Conservation (phyloP, 2,797 vertebrate species). For the Sebastes paucispinis region DNA sequence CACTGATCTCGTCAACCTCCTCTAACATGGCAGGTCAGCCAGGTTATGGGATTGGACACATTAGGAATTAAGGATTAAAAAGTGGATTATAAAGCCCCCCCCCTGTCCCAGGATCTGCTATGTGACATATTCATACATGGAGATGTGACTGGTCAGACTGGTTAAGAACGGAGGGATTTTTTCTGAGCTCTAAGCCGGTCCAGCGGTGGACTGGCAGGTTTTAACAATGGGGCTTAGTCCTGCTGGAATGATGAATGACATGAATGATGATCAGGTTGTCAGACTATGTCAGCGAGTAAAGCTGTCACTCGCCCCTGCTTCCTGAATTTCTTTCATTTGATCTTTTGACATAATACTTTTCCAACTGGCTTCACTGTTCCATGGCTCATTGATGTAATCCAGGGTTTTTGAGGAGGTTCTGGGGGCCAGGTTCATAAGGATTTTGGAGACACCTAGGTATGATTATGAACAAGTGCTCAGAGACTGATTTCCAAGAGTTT, state of each 20-base stretch:
- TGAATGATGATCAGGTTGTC: conserved; percentile 61
- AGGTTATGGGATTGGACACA: conserved; percentile 72
- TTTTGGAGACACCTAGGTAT: not conserved
- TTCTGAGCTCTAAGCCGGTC: conserved; percentile 55
- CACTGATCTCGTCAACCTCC: conserved; percentile 60
- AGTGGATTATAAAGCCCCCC: conserved; percentile 62
- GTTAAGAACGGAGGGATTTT: conserved; percentile 61
- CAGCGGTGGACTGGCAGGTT: conserved; percentile 43
- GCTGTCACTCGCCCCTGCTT: conserved; percentile 25
- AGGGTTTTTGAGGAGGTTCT: not conserved
- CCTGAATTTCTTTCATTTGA: conserved; percentile 6
- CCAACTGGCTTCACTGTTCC: conserved; percentile 5
- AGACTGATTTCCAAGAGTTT: not conserved
- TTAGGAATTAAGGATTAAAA: conserved; percentile 74
- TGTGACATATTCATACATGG: conserved; percentile 68
- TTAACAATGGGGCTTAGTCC: conserved; percentile 53
- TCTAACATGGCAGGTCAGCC: conserved; percentile 63
- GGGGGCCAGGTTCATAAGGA: not conserved
- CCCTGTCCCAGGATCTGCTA: conserved; percentile 50
- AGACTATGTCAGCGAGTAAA: conserved; percentile 33
- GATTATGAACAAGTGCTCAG: not conserved
- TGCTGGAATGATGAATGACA: conserved; percentile 44
- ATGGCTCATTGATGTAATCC: not conserved
- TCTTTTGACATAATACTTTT: conserved; percentile 29
- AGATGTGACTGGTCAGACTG: conserved; percentile 69